Evolutionary conservation across 2,113 vertebrate species (phyloP), one percentile per base, ranked within the genome.

Genomic region (Caracal caracal): DNA sequence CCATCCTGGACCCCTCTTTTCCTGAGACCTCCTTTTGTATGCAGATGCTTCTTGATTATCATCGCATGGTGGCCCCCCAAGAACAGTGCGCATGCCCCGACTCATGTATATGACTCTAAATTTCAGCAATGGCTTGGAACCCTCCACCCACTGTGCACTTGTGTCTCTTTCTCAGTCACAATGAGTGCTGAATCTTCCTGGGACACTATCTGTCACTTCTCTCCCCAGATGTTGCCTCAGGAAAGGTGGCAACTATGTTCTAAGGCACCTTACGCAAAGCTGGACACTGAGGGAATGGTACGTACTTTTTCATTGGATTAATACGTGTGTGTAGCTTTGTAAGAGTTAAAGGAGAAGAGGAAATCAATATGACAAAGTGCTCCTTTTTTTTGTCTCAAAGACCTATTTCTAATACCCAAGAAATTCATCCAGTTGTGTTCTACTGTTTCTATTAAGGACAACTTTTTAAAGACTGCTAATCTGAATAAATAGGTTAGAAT

Each of bases 51-150:
- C 19, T 49, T 59, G 30, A 20, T 16, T 40, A 7, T 56, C 8
- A 61, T 37, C 13, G 3, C 35, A 30, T 2, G 19, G 11, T 3
- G 15, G 33, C 33, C 73, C 43, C 59, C 19, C 11, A 12, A 37
- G 43, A 20, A 12, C 3, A 24, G 19, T 2, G 0, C 0, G 1
- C 3, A 3, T 1, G 9, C 5, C 26, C 30, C 33, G 81, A 47
- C 6, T 7, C 33, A 9, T 9, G 3, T 76, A 76, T 12, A n/a
- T 51, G 49, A 40, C 28, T 33, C 26, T 30, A 26, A 20, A 56
- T 35, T 43, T 40, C 6, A 65, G n/a, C 0, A 0, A 9, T 12
- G 26, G 66, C 47, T 37, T 10, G 30, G 17, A 33, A 12, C 0
- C n/a, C 13, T 35, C 26, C 35, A 16, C 1, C 53, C 15, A 10